A percentile compares a stretch with the other conserved stretches of the same genome.
Conservation (phyloP, 2,113 vertebrate genomes). For the Oxyura jamaicensis region DNA sequence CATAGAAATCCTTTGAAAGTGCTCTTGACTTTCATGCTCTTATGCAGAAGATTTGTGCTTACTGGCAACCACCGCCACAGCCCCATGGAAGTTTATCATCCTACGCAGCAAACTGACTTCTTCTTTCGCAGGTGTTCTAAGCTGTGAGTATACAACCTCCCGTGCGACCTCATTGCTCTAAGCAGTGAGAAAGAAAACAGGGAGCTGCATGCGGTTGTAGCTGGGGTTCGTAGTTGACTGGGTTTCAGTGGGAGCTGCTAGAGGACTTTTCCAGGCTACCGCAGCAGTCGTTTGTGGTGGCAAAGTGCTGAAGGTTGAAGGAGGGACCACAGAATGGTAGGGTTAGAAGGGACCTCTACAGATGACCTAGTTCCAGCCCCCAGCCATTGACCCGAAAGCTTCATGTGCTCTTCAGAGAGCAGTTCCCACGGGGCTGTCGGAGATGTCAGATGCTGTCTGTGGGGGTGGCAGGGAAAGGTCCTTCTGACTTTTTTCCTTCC, state of each 20-base stretch:
- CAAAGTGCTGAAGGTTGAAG: background rate
- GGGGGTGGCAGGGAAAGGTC: too few species aligned
- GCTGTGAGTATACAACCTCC: background rate
- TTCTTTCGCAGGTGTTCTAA: background rate
- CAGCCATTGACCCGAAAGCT: too few species aligned
- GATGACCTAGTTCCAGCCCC: too few species aligned
- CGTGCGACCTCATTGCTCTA: background rate
- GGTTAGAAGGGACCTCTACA: too few species aligned
- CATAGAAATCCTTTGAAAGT: background rate
- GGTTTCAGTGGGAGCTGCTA: background rate
- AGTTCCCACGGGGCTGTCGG: too few species aligned
- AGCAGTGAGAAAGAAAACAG: background rate
- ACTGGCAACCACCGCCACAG: background rate
- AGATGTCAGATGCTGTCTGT: too few species aligned
- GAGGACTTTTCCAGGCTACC: background rate
- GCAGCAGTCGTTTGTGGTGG: background rate
- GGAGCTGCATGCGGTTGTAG: background rate
- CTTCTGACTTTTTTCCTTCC: background rate
- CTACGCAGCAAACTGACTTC: background rate
- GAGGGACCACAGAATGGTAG: background rate
- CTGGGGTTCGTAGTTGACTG: background rate
- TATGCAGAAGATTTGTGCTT: background rate
- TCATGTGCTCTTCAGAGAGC: too few species aligned
- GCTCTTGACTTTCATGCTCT: background rate
- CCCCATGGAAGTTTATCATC: background rate